A percentile compares a stretch with the other conserved stretches of the same genome.
Conservation (phyloP, 2,797 vertebrate genomes). For the Sus cebifrons region DNA sequence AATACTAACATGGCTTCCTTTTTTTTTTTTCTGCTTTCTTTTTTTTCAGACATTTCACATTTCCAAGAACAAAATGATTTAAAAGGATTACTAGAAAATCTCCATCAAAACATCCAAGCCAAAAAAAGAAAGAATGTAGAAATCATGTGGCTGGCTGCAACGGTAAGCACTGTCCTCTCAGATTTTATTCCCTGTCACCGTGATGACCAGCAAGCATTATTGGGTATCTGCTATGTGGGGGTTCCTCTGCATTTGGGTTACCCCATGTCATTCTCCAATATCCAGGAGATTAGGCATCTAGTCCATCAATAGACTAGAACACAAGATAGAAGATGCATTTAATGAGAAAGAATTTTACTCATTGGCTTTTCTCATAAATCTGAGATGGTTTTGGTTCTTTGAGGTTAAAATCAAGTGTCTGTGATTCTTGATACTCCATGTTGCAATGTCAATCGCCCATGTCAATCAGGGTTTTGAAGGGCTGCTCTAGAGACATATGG, state of each 20-base stretch:
- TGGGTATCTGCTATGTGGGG: rapidly evolving
- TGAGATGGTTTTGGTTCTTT: neutral
- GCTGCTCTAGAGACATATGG: neutral
- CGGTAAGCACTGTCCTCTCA: conserved; percentile 90
- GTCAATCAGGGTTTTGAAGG: conserved; percentile 7
- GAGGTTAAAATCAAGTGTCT: neutral
- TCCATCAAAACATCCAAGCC: conserved; percentile 97
- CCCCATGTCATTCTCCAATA: neutral
- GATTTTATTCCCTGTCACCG: rapidly evolving
- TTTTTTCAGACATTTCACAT: conserved; percentile 94
- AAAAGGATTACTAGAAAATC: conserved; percentile 97
- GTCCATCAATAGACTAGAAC: neutral
- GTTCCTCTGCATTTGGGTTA: neutral
- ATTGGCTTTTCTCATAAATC: neutral
- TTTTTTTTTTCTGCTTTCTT: conserved; percentile 32
- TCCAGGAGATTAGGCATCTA: neutral
- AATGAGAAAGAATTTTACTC: neutral
- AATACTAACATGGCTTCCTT: conserved; percentile 18
- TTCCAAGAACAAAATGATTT: conserved; percentile 97
- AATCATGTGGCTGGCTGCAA: conserved; percentile 97
- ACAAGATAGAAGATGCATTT: neutral
- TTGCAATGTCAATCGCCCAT: neutral
- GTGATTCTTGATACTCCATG: neutral
- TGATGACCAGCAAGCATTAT: too few species aligned
- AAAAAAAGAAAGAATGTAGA: conserved; percentile 99